phyloP scores from a whole-genome alignment of 1,140 invertebrate species.

The Cyrtorhinus lividipennis region DNA sequence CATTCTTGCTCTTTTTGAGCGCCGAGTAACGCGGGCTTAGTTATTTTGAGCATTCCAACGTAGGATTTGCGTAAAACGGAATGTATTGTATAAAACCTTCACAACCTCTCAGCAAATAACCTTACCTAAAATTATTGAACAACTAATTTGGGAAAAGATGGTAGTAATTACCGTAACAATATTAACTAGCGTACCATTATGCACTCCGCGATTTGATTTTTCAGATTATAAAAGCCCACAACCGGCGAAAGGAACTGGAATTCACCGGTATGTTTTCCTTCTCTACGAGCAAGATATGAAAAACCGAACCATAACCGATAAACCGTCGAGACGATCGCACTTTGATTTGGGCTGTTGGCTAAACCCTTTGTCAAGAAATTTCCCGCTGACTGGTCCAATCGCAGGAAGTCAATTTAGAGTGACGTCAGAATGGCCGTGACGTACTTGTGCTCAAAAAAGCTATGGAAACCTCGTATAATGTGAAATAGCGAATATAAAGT shows the following conservation, averaged over 20 bases:
- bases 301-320: neutral
- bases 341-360: neutral
- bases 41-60: too few species aligned
- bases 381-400: neutral
- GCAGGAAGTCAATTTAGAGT: neutral
- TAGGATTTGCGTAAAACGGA: neutral
- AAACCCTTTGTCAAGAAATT: neutral
- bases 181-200: neutral
- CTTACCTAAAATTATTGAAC: neutral
- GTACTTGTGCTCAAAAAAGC: too few species aligned
- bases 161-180: too few species aligned
- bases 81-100: neutral
- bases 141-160: too few species aligned
- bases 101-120: neutral
- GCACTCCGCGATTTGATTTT: neutral
- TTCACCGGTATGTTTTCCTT: conserved; percentile 25
- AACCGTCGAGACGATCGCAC: neutral
- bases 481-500: too few species aligned
- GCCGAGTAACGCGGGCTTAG: too few species aligned
- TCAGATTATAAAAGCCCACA: conserved; percentile 21
- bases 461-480: too few species aligned
- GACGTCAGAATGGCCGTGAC: neutral
- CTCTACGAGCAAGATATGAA: conserved; percentile 19
- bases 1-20: too few species aligned
- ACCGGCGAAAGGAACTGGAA: conserved; percentile 24